Percentiles rank a stretch among this genome's conserved stretches.
Evolutionary conservation across 2,888 invertebrate genomes (phyloP).

Genomic region (Acleris laterana): DNA sequence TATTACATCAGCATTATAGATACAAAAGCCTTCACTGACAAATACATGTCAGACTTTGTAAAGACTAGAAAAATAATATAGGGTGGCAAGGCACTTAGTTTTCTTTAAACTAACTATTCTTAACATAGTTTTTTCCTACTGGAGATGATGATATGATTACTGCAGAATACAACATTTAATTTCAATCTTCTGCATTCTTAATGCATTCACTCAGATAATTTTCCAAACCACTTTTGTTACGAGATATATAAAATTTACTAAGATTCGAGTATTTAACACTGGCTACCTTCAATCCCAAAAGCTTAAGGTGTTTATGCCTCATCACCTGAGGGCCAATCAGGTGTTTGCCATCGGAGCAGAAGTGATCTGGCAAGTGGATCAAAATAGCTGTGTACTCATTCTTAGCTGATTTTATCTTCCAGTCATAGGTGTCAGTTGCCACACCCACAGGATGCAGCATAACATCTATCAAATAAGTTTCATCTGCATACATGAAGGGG

Average conservation of each 20-base stretch:
- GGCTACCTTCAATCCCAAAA: slow-evolving; percentile 86
- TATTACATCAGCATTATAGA: slow-evolving; percentile 2
- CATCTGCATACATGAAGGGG: slow-evolving; percentile 81
- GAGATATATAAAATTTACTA: slow-evolving; percentile 71
- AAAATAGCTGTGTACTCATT: slow-evolving; percentile 83
- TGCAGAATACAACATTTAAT: slow-evolving; percentile 2
- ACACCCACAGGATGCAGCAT: slow-evolving; percentile 80
- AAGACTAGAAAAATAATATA: slow-evolving; percentile 44
- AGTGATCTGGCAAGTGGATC: slow-evolving; percentile 87
- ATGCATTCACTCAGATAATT: slow-evolving; percentile 80
- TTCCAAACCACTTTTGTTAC: slow-evolving; percentile 74
- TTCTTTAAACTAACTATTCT: slow-evolving; percentile 24
- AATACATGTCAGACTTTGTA: slow-evolving; percentile 17
- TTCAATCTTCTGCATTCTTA: slow-evolving; percentile 53
- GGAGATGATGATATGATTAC: not conserved
- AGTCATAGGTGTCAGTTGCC: slow-evolving; percentile 68
- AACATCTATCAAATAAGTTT: slow-evolving; percentile 85
- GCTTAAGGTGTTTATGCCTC: slow-evolving; percentile 85
- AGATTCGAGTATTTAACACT: slow-evolving; percentile 82
- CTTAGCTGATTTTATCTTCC: slow-evolving; percentile 68
- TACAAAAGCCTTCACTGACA: not conserved
- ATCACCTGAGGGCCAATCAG: slow-evolving; percentile 86
- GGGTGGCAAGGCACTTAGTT: slow-evolving; percentile 39
- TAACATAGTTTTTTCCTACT: not conserved
- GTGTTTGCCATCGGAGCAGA: slow-evolving; percentile 81